Evolutionary conservation across 2,888 invertebrate genomes (phyloP).

Genomic region (Caradrina clavipalpis): DNA sequence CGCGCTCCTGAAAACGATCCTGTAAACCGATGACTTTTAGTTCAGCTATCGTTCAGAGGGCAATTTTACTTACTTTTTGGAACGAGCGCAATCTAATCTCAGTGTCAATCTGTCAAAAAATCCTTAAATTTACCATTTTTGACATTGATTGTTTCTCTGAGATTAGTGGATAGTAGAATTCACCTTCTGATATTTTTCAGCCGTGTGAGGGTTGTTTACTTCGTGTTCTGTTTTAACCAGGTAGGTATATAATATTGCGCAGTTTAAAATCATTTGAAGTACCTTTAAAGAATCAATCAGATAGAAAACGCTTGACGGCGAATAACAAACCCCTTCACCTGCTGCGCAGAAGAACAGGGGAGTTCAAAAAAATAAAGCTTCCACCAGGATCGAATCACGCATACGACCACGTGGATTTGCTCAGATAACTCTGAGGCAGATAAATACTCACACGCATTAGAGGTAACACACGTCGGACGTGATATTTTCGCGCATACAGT

Average conservation of each 20-base stretch:
- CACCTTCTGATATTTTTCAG: too few species aligned
- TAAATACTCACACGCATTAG: slow-evolving; percentile 16
- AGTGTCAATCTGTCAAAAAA: too few species aligned
- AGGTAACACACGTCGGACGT: slow-evolving; percentile 25
- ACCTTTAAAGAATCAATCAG: slow-evolving; percentile 15
- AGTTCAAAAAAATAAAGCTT: not conserved
- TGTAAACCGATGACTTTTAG: not conserved
- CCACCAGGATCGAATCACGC: slow-evolving; percentile 20
- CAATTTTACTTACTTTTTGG: too few species aligned
- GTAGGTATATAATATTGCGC: slow-evolving; percentile 20
- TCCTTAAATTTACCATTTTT: too few species aligned
- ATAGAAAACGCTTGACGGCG: slow-evolving; percentile 20
- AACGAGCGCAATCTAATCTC: too few species aligned
- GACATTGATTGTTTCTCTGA: too few species aligned
- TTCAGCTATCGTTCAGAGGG: too few species aligned
- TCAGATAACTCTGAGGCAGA: slow-evolving; percentile 19
- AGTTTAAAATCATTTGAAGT: slow-evolving; percentile 12
- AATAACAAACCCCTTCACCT: slow-evolving; percentile 31
- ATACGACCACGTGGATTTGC: slow-evolving; percentile 31
- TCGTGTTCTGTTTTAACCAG: not conserved
- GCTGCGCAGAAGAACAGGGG: slow-evolving; percentile 13
- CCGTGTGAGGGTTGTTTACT: slow-evolving; percentile 9
- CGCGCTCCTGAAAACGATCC: not conserved
- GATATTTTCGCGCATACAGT: slow-evolving; percentile 61
- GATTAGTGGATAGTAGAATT: too few species aligned